Conservation (phyloP, 2,888 invertebrate species). For the Amphipyra tragopoginis region DNA sequence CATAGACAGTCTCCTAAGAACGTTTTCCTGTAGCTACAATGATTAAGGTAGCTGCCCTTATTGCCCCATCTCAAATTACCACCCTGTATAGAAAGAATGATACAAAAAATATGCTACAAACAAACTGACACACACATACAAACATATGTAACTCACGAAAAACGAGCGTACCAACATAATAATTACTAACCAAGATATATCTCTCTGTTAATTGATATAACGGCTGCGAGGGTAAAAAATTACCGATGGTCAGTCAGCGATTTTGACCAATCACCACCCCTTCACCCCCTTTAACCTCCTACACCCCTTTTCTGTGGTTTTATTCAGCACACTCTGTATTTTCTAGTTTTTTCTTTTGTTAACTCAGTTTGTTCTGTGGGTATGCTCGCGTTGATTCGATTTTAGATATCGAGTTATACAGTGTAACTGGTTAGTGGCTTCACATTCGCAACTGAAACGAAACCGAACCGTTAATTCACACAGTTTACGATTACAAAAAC, state of each 20-base stretch:
- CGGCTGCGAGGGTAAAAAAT: constrained; percentile 37
- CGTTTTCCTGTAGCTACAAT: too few species aligned
- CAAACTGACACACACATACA: neutral
- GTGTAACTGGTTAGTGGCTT: too few species aligned
- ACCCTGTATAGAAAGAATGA: too few species aligned
- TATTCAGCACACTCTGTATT: constrained; percentile 34
- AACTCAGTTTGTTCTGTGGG: constrained; percentile 3
- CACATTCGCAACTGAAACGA: too few species aligned
- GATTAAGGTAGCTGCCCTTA: too few species aligned
- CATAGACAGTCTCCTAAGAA: too few species aligned
- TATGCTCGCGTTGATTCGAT: constrained; percentile 8
- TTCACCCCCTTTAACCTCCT: constrained; percentile 1
- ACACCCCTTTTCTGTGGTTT: constrained; percentile 32
- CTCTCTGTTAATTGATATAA: constrained; percentile 47
- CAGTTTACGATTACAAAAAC: too few species aligned
- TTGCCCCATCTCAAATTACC: too few species aligned
- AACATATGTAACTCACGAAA: constrained; percentile 8
- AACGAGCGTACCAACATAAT: neutral
- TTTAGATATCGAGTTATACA: too few species aligned
- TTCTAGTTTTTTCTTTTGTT: constrained; percentile 22
- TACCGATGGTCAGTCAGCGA: constrained; percentile 48
- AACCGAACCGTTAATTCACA: too few species aligned
- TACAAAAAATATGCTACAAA: neutral
- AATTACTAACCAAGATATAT: constrained; percentile 36
- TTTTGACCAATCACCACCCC: constrained; percentile 42